Evolutionary conservation across 1,140 invertebrate species (phyloP).

Genomic region (Monochamus saltuarius): DNA sequence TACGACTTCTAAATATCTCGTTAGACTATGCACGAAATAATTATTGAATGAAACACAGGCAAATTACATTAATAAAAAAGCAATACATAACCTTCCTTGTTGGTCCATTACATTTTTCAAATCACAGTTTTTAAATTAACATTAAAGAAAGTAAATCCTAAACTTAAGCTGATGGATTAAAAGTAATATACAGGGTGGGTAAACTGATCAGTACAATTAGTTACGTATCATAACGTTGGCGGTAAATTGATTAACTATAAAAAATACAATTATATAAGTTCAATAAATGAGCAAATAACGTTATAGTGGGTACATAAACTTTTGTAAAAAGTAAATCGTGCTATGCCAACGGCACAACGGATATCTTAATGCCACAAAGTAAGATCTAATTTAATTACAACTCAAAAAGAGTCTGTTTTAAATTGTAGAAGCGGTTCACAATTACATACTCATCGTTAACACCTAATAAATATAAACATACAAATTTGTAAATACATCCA

Average conservation of each 20-base stretch:
- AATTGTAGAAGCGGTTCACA: constrained; percentile 26
- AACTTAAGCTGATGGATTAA: constrained; percentile 18
- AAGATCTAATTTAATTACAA: no score
- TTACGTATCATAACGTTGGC: constrained; percentile 3
- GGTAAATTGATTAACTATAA: constrained; percentile 15
- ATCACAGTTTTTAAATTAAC: constrained; percentile 19
- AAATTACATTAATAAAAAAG: constrained; percentile 14
- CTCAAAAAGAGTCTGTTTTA: constrained; percentile 1
- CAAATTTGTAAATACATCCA: constrained; percentile 19
- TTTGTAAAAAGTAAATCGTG: no score
- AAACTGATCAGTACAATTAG: constrained; percentile 23
- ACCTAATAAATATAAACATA: constrained; percentile 8
- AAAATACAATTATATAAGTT: constrained; percentile 1
- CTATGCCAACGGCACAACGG: no score
- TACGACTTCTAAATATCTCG: no score
- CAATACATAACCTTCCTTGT: constrained; percentile 4
- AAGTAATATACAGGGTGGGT: constrained; percentile 20
- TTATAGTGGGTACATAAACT: no score
- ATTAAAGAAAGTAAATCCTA: constrained; percentile 15
- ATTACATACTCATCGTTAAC: constrained; percentile 5
- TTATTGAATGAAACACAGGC: constrained; percentile 12
- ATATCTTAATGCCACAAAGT: no score
- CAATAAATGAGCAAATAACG: no score
- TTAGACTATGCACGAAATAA: background rate
- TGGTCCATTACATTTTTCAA: constrained; percentile 19